A percentile compares a stretch with the other conserved stretches of the same genome.
These are phyloP conservation scores for Mirza zaza DNA, from an alignment of 2,113 vertebrate species.

Conservation along the genomic window DNA sequence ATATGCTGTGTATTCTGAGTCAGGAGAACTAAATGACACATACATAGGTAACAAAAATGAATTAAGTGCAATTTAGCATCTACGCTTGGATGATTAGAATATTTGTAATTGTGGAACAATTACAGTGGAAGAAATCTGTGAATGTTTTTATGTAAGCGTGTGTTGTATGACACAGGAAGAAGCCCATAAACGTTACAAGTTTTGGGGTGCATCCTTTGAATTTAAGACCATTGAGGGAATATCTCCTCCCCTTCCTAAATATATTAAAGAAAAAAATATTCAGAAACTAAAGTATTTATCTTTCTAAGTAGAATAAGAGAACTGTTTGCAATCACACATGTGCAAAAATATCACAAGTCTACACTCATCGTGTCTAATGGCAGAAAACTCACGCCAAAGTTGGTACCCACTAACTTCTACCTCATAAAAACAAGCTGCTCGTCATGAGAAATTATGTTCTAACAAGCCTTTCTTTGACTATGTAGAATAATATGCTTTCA, in stretches of 20 bases:
- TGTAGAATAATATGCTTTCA: not conserved
- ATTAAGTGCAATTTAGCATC: not conserved
- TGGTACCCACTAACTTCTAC: slow-evolving; percentile 25
- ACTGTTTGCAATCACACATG: not conserved
- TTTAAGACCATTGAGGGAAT: not conserved
- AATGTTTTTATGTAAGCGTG: not conserved
- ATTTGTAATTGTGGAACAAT: not conserved
- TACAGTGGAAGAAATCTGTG: not conserved
- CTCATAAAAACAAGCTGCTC: not conserved
- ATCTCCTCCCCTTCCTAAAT: not conserved
- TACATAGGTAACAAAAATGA: not conserved
- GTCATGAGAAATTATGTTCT: not conserved
- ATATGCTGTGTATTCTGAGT: slow-evolving; percentile 54
- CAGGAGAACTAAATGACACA: not conserved
- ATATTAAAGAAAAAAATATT: slow-evolving; percentile 19
- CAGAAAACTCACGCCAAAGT: slow-evolving; percentile 27
- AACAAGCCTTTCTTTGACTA: slow-evolving; percentile 15
- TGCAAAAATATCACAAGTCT: not conserved
- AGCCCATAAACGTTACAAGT: not conserved
- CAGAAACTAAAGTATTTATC: not conserved
- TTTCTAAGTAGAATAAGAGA: slow-evolving; percentile 21
- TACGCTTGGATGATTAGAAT: not conserved
- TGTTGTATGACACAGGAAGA: slow-evolving; percentile 1
- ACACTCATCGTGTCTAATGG: not conserved
- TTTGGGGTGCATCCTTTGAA: not conserved